Evolutionary conservation across 1,140 invertebrate species (phyloP).

Genomic region (Pseudomyrmex cubaensis): DNA sequence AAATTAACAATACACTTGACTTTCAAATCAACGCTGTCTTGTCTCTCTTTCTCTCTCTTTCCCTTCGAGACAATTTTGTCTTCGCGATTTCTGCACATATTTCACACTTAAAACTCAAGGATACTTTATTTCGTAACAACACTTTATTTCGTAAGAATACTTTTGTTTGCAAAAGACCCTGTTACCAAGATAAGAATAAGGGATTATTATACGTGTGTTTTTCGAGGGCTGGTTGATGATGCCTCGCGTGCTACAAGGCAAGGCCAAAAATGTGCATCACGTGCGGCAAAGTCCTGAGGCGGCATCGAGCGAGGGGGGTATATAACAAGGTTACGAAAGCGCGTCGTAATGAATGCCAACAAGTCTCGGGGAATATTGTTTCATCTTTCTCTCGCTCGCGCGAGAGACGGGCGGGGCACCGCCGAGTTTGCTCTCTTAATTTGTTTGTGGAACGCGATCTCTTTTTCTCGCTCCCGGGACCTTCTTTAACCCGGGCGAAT

Average conservation of each 20-base stretch:
- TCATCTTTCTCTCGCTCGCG: slow-evolving; percentile 23
- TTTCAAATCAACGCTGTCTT: too few species aligned
- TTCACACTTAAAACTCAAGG: too few species aligned
- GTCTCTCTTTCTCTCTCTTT: too few species aligned
- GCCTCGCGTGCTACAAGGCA: background rate
- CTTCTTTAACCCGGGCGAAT: slow-evolving; percentile 5
- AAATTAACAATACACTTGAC: too few species aligned
- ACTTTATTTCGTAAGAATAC: too few species aligned
- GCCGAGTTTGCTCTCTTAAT: slow-evolving; percentile 34
- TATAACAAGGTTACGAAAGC: slow-evolving; percentile 64
- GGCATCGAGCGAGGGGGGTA: background rate
- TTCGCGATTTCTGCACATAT: too few species aligned
- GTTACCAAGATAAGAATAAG: background rate
- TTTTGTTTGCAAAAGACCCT: background rate
- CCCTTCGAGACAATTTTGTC: too few species aligned
- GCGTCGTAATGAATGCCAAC: slow-evolving; percentile 65
- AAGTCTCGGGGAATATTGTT: slow-evolving; percentile 61
- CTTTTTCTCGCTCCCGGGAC: background rate
- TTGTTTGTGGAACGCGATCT: slow-evolving; percentile 41
- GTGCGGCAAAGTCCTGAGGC: background rate
- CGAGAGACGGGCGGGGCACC: slow-evolving; percentile 34
- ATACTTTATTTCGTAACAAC: too few species aligned
- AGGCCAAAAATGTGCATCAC: slow-evolving; percentile 1
- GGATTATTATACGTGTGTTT: background rate
- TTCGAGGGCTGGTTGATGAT: background rate